These are phyloP conservation scores for Leptinotarsa tumamoca DNA, from an alignment of 2,888 invertebrate species.

Conservation along the genomic window DNA sequence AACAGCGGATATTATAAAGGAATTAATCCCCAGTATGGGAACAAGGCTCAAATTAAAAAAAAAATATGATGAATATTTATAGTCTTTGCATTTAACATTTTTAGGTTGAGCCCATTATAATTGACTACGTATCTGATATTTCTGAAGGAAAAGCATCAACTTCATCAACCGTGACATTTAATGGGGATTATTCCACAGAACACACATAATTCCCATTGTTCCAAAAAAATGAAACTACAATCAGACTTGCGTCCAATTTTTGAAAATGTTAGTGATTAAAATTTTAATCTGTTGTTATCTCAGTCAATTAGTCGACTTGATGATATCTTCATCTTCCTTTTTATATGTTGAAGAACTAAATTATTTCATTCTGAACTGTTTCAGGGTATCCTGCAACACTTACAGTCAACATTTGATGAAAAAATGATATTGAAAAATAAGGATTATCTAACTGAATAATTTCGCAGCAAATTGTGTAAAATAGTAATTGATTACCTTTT, in stretches of 20 bases:
- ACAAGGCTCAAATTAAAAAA: constrained; percentile 5
- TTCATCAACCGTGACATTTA: too few species aligned
- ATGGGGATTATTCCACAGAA: background rate
- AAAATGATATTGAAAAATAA: background rate
- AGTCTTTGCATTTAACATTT: too few species aligned
- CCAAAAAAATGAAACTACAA: background rate
- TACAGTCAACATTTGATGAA: background rate
- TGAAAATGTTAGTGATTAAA: too few species aligned
- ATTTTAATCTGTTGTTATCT: too few species aligned
- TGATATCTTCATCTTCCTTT: too few species aligned
- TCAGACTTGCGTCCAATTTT: too few species aligned
- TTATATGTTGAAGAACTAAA: too few species aligned
- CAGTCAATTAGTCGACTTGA: too few species aligned
- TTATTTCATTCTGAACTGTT: too few species aligned
- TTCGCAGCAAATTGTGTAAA: constrained; percentile 1
- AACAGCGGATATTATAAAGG: background rate
- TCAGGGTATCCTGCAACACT: too few species aligned
- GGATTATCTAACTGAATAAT: background rate
- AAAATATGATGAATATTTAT: background rate
- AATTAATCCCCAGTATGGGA: constrained; percentile 17
- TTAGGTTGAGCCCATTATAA: too few species aligned
- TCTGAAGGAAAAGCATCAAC: background rate
- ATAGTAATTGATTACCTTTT: background rate
- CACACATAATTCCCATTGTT: background rate
- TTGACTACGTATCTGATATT: background rate